These are phyloP conservation scores for Gallirallus australis DNA, from an alignment of 2,797 vertebrate genomes.

Conservation along the genomic window DNA sequence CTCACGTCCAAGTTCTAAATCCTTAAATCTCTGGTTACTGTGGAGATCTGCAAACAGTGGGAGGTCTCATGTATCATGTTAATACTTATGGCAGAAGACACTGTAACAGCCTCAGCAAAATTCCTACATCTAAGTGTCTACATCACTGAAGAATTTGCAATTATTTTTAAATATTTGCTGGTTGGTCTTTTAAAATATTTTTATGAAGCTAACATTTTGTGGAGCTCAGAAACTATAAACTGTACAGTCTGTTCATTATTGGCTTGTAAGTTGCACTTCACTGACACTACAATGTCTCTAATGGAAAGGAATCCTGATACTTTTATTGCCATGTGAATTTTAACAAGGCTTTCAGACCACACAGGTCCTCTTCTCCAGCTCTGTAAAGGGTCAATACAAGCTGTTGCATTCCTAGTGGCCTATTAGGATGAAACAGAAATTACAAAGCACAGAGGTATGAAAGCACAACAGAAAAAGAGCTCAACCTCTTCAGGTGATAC, in stretches of 20 bases:
- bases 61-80: neutral
- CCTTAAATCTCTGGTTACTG: neutral
- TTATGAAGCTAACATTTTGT: neutral
- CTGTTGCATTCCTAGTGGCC: neutral
- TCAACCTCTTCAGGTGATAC: neutral
- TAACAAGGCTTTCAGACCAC: neutral
- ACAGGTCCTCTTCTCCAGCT: neutral
- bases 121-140: constrained; percentile 2
- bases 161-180: constrained; percentile 39
- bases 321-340: neutral
- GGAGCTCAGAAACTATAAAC: neutral
- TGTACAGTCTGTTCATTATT: neutral
- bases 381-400: neutral
- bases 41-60: neutral
- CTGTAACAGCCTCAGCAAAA: constrained; percentile 4
- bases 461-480: constrained; percentile 48
- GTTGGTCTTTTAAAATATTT: constrained; percentile 1
- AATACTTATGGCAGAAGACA: constrained; percentile 5
- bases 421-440: constrained; percentile 53
- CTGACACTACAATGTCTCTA: neutral
- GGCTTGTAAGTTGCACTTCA: neutral
- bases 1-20: neutral
- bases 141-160: neutral
- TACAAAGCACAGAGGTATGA: neutral
- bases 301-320: neutral